These are phyloP conservation scores for Tachina lurida DNA, from an alignment of 2,888 invertebrate genomes.

Conservation along the genomic window DNA sequence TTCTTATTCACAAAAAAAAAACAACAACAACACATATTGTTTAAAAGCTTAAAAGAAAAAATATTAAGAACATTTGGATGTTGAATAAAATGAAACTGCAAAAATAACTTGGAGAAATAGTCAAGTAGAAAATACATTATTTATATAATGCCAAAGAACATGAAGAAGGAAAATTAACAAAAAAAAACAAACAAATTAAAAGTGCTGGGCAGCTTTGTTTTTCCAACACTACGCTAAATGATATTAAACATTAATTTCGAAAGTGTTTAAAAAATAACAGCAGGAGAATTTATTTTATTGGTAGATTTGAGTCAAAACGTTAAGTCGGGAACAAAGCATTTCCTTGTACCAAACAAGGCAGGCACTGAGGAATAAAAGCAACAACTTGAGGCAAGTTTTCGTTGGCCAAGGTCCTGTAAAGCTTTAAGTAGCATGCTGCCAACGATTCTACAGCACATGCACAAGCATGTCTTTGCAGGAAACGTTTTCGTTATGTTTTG, in stretches of 20 bases:
- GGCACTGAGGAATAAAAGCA: too few species aligned
- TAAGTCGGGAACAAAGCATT: too few species aligned
- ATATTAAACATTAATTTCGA: conserved; percentile 23
- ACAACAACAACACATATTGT: neutral
- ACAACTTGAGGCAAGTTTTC: too few species aligned
- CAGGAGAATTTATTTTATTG: too few species aligned
- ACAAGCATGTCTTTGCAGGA: too few species aligned
- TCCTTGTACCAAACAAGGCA: too few species aligned
- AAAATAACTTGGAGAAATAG: conserved; percentile 45
- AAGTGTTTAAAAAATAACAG: too few species aligned
- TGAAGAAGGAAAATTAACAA: neutral
- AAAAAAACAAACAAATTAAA: conserved; percentile 29
- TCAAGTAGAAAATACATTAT: conserved; percentile 60
- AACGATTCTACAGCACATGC: too few species aligned
- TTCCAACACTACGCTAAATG: conserved; percentile 36
- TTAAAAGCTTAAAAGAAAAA: conserved; percentile 3
- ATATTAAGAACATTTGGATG: neutral
- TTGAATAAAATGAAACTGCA: neutral
- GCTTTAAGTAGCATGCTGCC: too few species aligned
- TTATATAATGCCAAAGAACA: conserved; percentile 46
- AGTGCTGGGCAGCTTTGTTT: conserved; percentile 27
- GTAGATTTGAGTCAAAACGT: neutral
- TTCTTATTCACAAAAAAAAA: conserved; percentile 11
- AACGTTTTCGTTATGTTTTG: too few species aligned
- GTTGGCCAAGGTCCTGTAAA: too few species aligned